A percentile compares a stretch with the other conserved stretches of the same genome.
Conservation (phyloP, 2,113 vertebrate species). For the Clarias gariepinus region DNA sequence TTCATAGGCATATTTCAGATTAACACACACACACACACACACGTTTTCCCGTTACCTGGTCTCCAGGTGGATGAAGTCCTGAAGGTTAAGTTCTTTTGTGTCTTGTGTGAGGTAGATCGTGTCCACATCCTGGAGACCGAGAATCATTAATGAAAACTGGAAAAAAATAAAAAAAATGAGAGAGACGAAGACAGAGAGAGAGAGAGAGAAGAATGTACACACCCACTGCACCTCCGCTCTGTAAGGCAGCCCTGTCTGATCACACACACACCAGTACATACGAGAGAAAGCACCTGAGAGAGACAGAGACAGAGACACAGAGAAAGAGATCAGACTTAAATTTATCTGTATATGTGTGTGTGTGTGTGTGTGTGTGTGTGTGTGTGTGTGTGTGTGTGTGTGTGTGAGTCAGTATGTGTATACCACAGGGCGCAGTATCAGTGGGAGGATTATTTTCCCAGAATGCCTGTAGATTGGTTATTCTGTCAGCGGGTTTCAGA, state of each 20-base stretch:
- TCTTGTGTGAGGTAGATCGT: constrained; percentile 97
- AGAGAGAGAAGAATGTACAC: constrained; percentile 57
- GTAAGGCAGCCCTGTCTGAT: constrained; percentile 88
- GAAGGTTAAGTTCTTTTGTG: constrained; percentile 90
- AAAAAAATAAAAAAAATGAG: background rate
- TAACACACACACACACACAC: background rate
- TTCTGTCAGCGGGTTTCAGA: constrained; percentile 85
- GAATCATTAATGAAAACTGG: background rate
- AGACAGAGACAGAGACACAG: constrained; percentile 48
- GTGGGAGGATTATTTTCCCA: constrained; percentile 86
- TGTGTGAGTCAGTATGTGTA: constrained; percentile 35
- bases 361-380: constrained; percentile 15
- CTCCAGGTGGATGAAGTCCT: constrained; percentile 95
- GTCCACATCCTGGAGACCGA: constrained; percentile 86
- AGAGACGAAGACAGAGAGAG: background rate
- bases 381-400: background rate
- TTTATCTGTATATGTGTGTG: background rate
- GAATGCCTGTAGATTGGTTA: constrained; percentile 77
- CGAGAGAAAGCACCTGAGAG: constrained; percentile 90
- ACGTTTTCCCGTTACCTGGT: constrained; percentile 77
- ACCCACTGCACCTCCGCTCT: constrained; percentile 98
- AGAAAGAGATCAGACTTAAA: background rate
- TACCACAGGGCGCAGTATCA: constrained; percentile 92
- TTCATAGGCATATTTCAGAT: background rate
- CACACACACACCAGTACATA: constrained; percentile 93